Evolutionary conservation across 64 coral and sea anemone species (phyloP).

Genomic region (Actinia equina): DNA sequence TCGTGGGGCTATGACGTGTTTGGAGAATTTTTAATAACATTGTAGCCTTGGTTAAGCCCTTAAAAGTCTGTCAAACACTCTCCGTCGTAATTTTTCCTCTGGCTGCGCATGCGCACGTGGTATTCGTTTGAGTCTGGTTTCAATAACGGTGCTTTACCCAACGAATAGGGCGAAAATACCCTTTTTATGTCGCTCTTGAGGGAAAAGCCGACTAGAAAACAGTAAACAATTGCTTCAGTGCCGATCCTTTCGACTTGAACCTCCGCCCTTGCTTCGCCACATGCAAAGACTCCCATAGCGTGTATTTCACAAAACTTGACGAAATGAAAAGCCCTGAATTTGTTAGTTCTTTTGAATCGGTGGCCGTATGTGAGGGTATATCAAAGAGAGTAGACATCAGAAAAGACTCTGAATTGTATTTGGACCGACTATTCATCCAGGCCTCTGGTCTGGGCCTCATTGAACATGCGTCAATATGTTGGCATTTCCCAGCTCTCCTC

Average conservation of each 20-base stretch:
- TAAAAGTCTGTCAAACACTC: neutral
- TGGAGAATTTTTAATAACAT: slow-evolving; percentile 11
- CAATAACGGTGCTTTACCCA: neutral
- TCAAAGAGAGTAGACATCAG: slow-evolving; percentile 16
- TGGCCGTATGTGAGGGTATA: neutral
- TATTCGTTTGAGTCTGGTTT: neutral
- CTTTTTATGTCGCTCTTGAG: neutral
- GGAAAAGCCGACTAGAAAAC: neutral
- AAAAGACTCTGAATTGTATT: slow-evolving; percentile 10
- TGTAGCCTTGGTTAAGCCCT: neutral
- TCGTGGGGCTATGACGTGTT: slow-evolving; percentile 11
- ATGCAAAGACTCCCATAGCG: slow-evolving; percentile 5
- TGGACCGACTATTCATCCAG: neutral
- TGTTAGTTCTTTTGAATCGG: slow-evolving; percentile 22
- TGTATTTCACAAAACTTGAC: slow-evolving; percentile 64
- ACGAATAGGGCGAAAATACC: slow-evolving; percentile 11
- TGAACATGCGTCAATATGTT: slow-evolving; percentile 11
- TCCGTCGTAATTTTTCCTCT: neutral
- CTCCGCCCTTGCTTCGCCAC: neutral
- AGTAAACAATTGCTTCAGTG: neutral
- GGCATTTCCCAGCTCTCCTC: neutral
- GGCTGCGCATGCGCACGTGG: slow-evolving; percentile 10
- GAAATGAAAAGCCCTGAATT: slow-evolving; percentile 51
- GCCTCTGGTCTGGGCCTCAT: neutral
- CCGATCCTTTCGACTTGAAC: neutral